Base-by-base conservation (phyloP, 2,797 vertebrate genomes). In the Numenius phaeopus region DNA sequence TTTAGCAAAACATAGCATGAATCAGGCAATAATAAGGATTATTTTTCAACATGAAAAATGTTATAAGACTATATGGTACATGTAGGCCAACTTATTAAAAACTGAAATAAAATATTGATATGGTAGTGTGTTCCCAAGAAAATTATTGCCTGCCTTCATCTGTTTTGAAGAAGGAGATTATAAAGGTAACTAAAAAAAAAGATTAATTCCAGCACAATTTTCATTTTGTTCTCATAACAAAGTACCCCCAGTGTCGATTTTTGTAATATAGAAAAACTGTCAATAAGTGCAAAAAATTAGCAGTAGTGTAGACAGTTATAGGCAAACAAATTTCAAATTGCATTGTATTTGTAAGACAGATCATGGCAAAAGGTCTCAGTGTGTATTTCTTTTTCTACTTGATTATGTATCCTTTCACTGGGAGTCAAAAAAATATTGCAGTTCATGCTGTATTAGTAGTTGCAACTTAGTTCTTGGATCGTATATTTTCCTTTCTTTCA, bases 201-300 rank as follows among this genome's bases (percentile, higher is more conserved):
- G 6, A 47, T 67, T 44, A 86, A 81, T 47, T 44, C 21, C 30
- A 75, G 10, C n/a, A 37, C 14, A 23, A 21, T 67, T 86, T 64
- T 77, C 54, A 17, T 24, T 47, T 16, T 16, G 7, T 78, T 91
- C 30, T 81, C 27, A 13, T 59, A 54, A 24, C 16, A 49, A 47
- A 67, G 7, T 37, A 20, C 8, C 8, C 11, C 14, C 21, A 58
- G 1, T 20, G 3, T 5, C 2, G 0, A 29, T 50, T 59, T 83
- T 27, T 81, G 12, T 55, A 55, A 47, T 27, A 44, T 0, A 52
- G 52, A 59, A 71, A 71, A 78, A 26, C 17, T 77, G 30, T 37
- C 52, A 50, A 7, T 23, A 70, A 67, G 20, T 47, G 22, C 16
- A 52, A 71, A 89, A 54, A 2, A 27, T 39, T 20, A 30, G 42